Evolutionary conservation across 1,140 invertebrate genomes (phyloP).

Genomic region (Brachystomella parvula): DNA sequence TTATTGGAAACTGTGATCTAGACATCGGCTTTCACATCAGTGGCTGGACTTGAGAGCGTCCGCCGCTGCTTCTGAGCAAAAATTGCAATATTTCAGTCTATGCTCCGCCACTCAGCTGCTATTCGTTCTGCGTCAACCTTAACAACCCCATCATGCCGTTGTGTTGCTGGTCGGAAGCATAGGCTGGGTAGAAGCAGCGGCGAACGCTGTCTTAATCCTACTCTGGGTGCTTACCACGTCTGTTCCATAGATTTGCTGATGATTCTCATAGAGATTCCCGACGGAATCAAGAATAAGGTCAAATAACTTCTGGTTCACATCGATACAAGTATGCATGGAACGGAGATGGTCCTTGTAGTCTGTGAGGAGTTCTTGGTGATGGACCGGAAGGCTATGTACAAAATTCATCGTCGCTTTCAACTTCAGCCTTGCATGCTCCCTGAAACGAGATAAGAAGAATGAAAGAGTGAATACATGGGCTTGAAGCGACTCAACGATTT

Average conservation of each 20-base stretch:
- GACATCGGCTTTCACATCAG: too few relatives aligned
- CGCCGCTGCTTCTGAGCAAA: too few relatives aligned
- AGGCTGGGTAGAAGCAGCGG: too few relatives aligned
- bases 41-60: too few relatives aligned
- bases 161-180: too few relatives aligned
- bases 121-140: too few relatives aligned
- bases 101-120: too few relatives aligned
- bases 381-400: slow-evolving; percentile 59
- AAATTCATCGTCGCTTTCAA: slow-evolving; percentile 66
- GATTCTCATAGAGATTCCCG: slow-evolving; percentile 74
- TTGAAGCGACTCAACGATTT: not conserved
- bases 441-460: slow-evolving; percentile 37
- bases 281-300: slow-evolving; percentile 73
- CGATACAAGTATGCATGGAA: slow-evolving; percentile 66
- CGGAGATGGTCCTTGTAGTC: slow-evolving; percentile 69
- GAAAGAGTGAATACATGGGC: not conserved
- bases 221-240: too few relatives aligned
- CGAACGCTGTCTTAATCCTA: too few relatives aligned
- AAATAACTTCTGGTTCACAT: slow-evolving; percentile 75
- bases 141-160: too few relatives aligned
- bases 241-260: slow-evolving; percentile 46
- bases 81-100: too few relatives aligned
- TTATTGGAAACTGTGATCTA: too few relatives aligned
- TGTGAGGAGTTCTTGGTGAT: slow-evolving; percentile 65
- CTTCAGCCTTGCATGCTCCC: slow-evolving; percentile 46